Conservation (phyloP, 2,797 vertebrate species). For the Calcarius lapponicus region DNA sequence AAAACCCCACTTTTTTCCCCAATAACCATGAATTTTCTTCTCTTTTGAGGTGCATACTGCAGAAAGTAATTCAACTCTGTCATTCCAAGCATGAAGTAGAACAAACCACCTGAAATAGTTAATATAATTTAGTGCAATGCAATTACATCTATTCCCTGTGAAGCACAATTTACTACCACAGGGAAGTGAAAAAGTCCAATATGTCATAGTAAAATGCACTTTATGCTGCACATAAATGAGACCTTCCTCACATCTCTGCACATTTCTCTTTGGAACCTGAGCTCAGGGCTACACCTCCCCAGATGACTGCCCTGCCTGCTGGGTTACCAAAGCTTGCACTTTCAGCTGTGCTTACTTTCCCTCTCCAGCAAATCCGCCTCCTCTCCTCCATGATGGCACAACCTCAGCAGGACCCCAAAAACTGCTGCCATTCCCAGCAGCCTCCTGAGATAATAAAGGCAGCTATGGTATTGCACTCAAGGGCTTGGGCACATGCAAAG, state of each 20-base stretch:
- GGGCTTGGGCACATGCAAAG: not conserved
- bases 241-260: not conserved
- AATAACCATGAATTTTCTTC: not conserved
- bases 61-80: not conserved
- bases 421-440: not conserved
- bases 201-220: conserved; percentile 20
- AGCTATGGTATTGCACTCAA: rapidly evolving
- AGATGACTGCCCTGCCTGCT: not conserved
- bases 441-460: not conserved
- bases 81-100: conserved; percentile 18
- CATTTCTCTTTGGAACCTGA: not conserved
- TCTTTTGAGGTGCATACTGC: not conserved
- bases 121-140: conserved; percentile 21
- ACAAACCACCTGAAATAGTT: conserved; percentile 15
- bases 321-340: not conserved
- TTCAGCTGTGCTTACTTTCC: not conserved
- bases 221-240: conserved; percentile 7
- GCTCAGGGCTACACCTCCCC: not conserved
- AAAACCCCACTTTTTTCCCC: rapidly evolving
- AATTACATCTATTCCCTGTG: conserved; percentile 17
- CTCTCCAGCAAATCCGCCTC: not conserved
- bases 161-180: not conserved
- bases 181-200: conserved; percentile 7
- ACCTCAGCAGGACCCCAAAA: not conserved
- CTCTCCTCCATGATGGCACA: not conserved